Evolutionary conservation across 2,113 vertebrate genomes (phyloP).

Genomic region (Lamprologus ornatipinnis): DNA sequence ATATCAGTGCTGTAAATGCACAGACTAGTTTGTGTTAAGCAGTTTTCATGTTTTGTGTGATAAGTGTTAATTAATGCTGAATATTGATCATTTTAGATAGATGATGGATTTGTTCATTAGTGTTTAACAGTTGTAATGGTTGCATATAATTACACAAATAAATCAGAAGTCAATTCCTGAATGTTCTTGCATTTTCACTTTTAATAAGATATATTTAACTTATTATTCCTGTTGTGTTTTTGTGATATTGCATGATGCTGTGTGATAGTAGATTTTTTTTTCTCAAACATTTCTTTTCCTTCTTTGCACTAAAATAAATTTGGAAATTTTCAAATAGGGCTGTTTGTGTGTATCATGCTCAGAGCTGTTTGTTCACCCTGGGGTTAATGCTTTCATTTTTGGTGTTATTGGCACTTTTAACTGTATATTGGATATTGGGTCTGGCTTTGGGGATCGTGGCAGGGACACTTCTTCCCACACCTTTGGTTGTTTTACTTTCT

Average conservation of each 20-base stretch:
- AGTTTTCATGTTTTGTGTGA: background rate
- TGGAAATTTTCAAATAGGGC: background rate
- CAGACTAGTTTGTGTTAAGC: background rate
- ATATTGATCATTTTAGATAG: background rate
- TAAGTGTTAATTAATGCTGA: background rate
- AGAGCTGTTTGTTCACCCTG: background rate
- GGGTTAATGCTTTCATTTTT: background rate
- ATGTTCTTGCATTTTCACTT: background rate
- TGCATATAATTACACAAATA: background rate
- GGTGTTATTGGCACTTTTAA: background rate
- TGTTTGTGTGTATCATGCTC: background rate
- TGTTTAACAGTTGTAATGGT: background rate
- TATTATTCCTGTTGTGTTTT: background rate
- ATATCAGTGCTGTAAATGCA: background rate
- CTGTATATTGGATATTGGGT: background rate
- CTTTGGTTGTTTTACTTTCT: background rate
- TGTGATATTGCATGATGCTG: background rate
- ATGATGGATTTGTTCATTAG: background rate
- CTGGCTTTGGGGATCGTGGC: background rate
- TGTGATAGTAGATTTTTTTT: background rate
- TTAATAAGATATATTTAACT: background rate
- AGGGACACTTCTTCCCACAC: background rate
- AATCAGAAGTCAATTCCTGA: background rate
- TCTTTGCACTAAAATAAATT: background rate
- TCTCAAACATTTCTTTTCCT: background rate